These are phyloP conservation scores for Tupiocoris notatus DNA, from an alignment of 2,888 invertebrate genomes.

Conservation along the genomic window DNA sequence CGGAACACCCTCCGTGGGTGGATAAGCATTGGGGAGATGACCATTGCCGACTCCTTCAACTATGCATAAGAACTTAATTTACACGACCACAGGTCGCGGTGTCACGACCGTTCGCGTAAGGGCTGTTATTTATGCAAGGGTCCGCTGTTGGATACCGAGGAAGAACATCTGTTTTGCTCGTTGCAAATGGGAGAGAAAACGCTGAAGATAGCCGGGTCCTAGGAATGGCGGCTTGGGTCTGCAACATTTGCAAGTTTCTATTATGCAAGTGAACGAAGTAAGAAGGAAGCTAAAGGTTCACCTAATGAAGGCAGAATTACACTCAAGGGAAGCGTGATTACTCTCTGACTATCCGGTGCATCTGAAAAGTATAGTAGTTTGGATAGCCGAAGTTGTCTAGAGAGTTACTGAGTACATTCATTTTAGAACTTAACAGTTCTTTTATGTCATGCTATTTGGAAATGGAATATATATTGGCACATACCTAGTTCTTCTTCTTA, in stretches of 20 bases:
- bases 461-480: too few species aligned
- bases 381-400: too few species aligned
- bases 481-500: too few species aligned
- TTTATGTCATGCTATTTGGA: too few species aligned
- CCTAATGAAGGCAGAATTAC: background rate
- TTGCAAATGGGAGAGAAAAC: background rate
- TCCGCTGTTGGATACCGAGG: background rate
- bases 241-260: background rate
- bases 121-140: background rate
- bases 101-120: background rate
- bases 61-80: slow-evolving; percentile 30
- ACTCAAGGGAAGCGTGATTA: too few species aligned
- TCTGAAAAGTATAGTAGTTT: too few species aligned
- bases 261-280: background rate
- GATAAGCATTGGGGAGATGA: background rate
- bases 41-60: slow-evolving; percentile 19
- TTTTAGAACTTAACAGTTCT: too few species aligned
- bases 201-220: background rate
- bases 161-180: background rate
- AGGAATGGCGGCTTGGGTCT: too few species aligned
- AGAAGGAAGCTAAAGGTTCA: background rate
- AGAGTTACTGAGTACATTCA: too few species aligned
- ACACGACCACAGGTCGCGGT: background rate
- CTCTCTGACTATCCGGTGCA: too few species aligned
- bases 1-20: background rate